These are phyloP conservation scores for Monoplex corrugatus DNA, from an alignment of 2,888 invertebrate genomes.

Conservation along the genomic window DNA sequence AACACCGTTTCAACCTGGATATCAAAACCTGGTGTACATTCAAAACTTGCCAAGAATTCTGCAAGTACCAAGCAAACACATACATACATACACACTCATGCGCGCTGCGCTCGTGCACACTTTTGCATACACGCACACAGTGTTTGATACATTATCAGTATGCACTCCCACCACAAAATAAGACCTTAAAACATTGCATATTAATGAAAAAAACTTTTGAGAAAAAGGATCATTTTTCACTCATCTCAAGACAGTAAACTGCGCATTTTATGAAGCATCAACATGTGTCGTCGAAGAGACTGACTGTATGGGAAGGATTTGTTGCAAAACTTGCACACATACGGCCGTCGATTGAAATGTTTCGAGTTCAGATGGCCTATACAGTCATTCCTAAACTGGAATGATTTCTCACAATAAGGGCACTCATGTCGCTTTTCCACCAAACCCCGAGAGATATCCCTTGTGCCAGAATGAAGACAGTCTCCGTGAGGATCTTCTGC, in stretches of 20 bases:
- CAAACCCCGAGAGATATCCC: background rate
- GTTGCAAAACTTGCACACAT: slow-evolving; percentile 35
- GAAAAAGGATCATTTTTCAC: too few species aligned
- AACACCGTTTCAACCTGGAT: too few species aligned
- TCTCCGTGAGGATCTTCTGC: background rate
- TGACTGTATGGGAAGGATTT: slow-evolving; percentile 47
- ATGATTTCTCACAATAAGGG: slow-evolving; percentile 35
- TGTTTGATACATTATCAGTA: too few species aligned
- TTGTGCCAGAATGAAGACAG: slow-evolving; percentile 6
- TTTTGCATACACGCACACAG: too few species aligned
- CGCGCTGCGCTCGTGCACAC: too few species aligned
- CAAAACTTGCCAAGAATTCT: too few species aligned
- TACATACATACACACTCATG: too few species aligned
- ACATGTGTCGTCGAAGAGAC: slow-evolving; percentile 39
- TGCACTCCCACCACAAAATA: too few species aligned
- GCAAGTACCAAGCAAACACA: too few species aligned
- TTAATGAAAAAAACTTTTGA: too few species aligned
- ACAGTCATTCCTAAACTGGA: slow-evolving; percentile 39
- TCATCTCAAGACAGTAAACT: background rate
- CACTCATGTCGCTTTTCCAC: slow-evolving; percentile 41
- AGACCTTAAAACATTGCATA: too few species aligned
- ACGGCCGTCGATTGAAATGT: slow-evolving; percentile 40
- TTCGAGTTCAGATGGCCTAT: slow-evolving; percentile 40
- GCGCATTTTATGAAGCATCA: slow-evolving; percentile 18
- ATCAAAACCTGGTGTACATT: too few species aligned